phyloP scores from a whole-genome alignment of 2,113 vertebrate species.

The Ia io region DNA sequence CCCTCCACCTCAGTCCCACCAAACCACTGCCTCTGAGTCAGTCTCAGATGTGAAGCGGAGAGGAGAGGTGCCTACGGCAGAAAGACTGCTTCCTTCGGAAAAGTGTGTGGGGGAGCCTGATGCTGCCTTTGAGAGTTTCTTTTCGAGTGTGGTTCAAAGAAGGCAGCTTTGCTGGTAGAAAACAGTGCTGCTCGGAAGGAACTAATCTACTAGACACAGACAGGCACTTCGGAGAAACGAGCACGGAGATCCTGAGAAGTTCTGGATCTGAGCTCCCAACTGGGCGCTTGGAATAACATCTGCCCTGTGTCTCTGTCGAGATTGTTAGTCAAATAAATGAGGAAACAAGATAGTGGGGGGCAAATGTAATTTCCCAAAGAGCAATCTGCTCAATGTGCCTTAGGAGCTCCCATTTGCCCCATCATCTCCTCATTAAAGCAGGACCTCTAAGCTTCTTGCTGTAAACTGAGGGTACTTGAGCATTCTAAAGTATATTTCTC shows the following conservation, averaged over 20 bases:
- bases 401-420: neutral
- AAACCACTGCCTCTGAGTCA: neutral
- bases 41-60: neutral
- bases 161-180: neutral
- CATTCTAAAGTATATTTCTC: neutral
- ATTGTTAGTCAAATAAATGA: slow-evolving; percentile 61
- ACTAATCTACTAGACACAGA: neutral
- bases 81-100: neutral
- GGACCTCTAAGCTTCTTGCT: neutral
- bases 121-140: slow-evolving; percentile 44
- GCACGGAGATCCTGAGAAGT: neutral
- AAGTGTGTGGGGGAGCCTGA: slow-evolving; percentile 2
- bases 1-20: rapidly evolving
- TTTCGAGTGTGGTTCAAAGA: slow-evolving; percentile 63
- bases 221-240: neutral
- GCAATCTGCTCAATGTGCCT: neutral
- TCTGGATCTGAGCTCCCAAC: neutral
- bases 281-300: neutral
- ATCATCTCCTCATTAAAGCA: neutral
- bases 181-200: neutral
- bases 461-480: neutral
- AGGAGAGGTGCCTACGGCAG: neutral
- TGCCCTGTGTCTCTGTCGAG: neutral
- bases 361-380: slow-evolving; percentile 27
- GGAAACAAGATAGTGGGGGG: slow-evolving; percentile 16